phyloP scores from a whole-genome alignment of 2,113 vertebrate genomes.

The Eolophus roseicapilla region DNA sequence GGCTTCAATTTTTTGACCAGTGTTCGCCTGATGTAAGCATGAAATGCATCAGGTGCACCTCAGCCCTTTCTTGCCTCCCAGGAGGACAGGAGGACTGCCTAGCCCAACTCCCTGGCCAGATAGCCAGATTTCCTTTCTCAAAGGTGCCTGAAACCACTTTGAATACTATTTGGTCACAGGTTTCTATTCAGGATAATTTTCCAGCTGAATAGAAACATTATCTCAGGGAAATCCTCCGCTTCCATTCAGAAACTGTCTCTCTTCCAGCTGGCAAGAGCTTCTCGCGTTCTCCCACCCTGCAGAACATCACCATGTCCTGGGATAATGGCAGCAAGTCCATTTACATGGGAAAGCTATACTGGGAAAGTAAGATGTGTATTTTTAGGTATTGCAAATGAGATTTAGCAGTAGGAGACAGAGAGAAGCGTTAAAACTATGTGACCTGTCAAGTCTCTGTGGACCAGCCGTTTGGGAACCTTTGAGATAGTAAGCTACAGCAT shows the following conservation, averaged over 20 bases:
- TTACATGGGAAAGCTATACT: constrained; percentile 55
- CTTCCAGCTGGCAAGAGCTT: neutral
- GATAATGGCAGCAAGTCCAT: neutral
- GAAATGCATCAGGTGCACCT: neutral
- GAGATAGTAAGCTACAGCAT: neutral
- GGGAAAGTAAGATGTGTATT: constrained; percentile 40
- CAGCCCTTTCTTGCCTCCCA: neutral
- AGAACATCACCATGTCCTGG: neutral
- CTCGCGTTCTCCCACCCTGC: neutral
- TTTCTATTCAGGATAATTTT: neutral
- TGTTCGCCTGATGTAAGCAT: accelerated
- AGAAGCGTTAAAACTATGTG: constrained; percentile 37
- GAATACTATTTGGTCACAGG: neutral
- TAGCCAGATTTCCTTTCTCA: neutral
- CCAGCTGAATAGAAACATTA: neutral
- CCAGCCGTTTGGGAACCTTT: constrained; percentile 8
- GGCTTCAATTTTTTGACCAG: neutral
- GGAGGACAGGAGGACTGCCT: neutral
- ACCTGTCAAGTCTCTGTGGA: constrained; percentile 5
- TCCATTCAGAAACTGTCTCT: neutral
- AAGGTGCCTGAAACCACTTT: neutral
- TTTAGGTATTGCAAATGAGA: constrained; percentile 27
- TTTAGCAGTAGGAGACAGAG: constrained; percentile 21
- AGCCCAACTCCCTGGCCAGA: neutral
- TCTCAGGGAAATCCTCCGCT: neutral